A percentile compares a stretch with the other conserved stretches of the same genome.
These are phyloP conservation scores for Gadus macrocephalus DNA, from an alignment of 2,113 vertebrate genomes.

Conservation along the genomic window DNA sequence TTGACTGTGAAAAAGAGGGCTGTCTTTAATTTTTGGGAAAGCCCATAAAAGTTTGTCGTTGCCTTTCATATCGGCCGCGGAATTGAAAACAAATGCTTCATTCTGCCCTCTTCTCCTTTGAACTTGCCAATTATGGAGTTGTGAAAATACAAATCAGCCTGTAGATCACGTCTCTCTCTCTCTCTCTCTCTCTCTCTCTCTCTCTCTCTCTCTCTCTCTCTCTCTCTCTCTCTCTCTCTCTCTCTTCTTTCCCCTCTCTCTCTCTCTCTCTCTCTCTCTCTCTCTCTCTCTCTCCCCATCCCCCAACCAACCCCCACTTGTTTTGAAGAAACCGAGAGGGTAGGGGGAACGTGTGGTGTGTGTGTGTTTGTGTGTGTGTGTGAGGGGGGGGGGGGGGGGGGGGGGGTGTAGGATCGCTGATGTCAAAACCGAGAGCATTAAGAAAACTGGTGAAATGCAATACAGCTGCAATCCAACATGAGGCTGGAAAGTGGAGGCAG, in stretches of 20 bases:
- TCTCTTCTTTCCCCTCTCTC: conserved; percentile 53
- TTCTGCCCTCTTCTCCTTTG: conserved; percentile 80
- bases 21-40: conserved; percentile 94
- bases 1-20: conserved; percentile 80
- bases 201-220: conserved; percentile 52
- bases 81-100: conserved; percentile 95
- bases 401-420: conserved; percentile 81
- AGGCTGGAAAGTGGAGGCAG: conserved; percentile 90
- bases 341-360: no score
- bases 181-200: conserved; percentile 25
- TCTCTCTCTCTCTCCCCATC: conserved; percentile 37
- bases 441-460: conserved; percentile 95
- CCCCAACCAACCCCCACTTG: conserved; percentile 36
- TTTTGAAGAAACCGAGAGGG: conserved; percentile 59
- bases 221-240: conserved; percentile 10
- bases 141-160: conserved; percentile 90
- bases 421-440: conserved; percentile 98
- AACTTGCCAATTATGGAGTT: conserved; percentile 94
- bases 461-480: conserved; percentile 98
- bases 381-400: no score
- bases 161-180: conserved; percentile 47
- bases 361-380: no score
- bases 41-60: conserved; percentile 87
- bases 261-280: conserved; percentile 8
- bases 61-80: conserved; percentile 73